phyloP scores from a whole-genome alignment of 2,113 vertebrate genomes.

The Alligator mississippiensis region DNA sequence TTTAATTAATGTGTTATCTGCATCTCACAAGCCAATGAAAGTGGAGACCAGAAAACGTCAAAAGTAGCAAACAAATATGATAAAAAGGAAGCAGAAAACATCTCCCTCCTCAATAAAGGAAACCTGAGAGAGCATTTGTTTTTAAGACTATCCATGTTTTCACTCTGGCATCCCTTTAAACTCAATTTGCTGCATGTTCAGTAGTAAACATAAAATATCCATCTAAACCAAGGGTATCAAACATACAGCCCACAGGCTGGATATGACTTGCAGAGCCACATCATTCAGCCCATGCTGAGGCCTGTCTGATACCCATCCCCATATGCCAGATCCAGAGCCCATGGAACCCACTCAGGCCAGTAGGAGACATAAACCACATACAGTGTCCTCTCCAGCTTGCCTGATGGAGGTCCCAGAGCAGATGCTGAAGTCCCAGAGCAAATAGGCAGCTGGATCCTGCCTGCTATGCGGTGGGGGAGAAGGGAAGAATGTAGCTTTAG shows the following conservation, averaged over 20 bases:
- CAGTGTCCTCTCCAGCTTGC: no score
- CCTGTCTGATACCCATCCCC: no score
- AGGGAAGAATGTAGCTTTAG: no score
- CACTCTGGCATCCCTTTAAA: neutral
- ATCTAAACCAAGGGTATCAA: neutral
- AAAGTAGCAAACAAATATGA: neutral
- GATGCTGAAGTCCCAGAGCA: no score
- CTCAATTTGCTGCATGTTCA: neutral
- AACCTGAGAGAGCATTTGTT: neutral
- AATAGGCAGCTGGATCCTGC: no score
- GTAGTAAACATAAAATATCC: neutral
- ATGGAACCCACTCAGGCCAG: no score
- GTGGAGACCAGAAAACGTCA: neutral
- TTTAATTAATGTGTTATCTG: neutral
- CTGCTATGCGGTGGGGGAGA: no score
- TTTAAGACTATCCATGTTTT: neutral
- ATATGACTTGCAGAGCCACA: no score
- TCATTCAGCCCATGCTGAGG: neutral
- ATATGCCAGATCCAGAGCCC: no score
- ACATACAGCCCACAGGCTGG: no score
- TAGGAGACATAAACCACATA: no score
- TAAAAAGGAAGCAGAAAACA: neutral
- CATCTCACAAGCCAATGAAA: accelerated
- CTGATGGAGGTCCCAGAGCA: no score
- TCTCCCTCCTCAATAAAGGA: neutral